Conservation (phyloP, 2,797 vertebrate genomes). For the Acridotheres tristis region DNA sequence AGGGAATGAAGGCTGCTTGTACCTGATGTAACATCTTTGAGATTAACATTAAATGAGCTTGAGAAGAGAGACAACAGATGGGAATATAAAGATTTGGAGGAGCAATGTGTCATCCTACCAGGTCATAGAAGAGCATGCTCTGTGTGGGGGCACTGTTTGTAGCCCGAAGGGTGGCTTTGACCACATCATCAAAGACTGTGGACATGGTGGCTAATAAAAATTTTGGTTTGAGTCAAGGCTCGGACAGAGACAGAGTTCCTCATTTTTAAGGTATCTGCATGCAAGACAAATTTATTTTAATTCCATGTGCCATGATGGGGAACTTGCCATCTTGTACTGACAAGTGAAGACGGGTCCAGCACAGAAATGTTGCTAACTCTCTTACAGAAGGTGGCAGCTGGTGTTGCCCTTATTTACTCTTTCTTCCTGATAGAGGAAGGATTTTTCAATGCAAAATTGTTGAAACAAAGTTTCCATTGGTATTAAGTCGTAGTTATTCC, state of each 20-base stretch:
- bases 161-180: not conserved
- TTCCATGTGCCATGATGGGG: accelerated
- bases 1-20: not conserved
- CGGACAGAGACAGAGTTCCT: not conserved
- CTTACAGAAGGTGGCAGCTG: not conserved
- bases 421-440: not conserved
- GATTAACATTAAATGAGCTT: not conserved
- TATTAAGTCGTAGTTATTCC: not conserved
- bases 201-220: not conserved
- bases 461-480: not conserved
- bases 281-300: not conserved
- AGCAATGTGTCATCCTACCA: not conserved
- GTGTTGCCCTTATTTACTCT: not conserved
- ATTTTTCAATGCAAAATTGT: not conserved
- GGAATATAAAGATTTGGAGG: not conserved
- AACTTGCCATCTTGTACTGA: not conserved
- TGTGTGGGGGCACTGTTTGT: too few species aligned
- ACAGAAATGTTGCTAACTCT: not conserved
- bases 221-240: not conserved
- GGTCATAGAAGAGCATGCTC: not conserved
- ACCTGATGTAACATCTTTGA: not conserved
- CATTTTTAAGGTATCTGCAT: not conserved
- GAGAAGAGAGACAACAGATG: not conserved
- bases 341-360: not conserved
- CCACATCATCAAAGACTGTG: accelerated